phyloP scores from a whole-genome alignment of 1,140 invertebrate species.

The Vanessa tameamea region DNA sequence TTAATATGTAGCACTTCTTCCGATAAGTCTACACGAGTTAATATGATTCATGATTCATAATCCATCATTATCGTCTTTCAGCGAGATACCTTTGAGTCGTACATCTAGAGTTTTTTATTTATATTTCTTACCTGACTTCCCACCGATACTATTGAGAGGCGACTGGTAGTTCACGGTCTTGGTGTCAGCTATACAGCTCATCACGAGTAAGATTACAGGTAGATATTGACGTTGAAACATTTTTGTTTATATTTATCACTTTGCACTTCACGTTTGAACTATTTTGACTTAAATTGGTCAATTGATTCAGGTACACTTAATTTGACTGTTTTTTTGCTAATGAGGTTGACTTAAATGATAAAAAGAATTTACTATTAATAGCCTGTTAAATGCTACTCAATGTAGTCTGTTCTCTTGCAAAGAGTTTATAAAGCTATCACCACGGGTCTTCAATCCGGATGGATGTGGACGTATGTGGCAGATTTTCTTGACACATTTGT shows the following conservation, averaged over 20 bases:
- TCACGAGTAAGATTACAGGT: conserved; percentile 51
- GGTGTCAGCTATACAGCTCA: conserved; percentile 62
- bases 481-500: too few relatives aligned
- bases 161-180: conserved; percentile 64
- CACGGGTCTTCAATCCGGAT: too few relatives aligned
- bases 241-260: conserved; percentile 16
- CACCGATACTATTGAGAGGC: conserved; percentile 44
- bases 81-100: too few relatives aligned
- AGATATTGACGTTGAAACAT: conserved; percentile 56
- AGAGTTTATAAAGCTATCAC: too few relatives aligned
- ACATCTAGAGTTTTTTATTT: background rate
- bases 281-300: background rate
- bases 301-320: background rate
- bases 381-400: too few relatives aligned
- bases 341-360: conserved; percentile 1
- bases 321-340: background rate
- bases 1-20: too few relatives aligned
- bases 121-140: conserved; percentile 60
- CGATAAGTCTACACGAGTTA: too few relatives aligned
- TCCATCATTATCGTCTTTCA: too few relatives aligned
- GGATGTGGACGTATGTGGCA: too few relatives aligned
- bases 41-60: too few relatives aligned
- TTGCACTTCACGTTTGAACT: conserved; percentile 22
- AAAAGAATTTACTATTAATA: too few relatives aligned
- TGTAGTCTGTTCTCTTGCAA: too few relatives aligned